Conservation (phyloP, 2,797 vertebrate genomes). For the Gallinago solitaria region DNA sequence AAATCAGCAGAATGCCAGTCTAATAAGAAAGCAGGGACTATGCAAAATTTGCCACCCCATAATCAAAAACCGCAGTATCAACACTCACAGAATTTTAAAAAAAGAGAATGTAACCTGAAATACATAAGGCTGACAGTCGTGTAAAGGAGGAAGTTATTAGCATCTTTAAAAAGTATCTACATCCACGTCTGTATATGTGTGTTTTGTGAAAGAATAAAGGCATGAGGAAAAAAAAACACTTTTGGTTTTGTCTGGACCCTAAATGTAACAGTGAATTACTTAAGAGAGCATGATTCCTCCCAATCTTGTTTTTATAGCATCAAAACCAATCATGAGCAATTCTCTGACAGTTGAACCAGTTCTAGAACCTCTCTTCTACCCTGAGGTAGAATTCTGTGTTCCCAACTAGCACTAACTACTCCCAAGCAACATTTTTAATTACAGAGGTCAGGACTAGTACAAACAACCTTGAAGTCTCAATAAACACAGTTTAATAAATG, state of each 20-base stretch:
- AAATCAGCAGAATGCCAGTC: background rate
- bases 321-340: background rate
- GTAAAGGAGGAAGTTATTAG: background rate
- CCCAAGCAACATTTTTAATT: background rate
- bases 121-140: background rate
- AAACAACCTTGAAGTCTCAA: background rate
- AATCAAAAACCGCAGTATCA: background rate
- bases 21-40: background rate
- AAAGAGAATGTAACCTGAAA: background rate
- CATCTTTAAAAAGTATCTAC: background rate
- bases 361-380: background rate
- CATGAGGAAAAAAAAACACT: background rate
- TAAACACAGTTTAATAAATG: background rate
- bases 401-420: background rate
- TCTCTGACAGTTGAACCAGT: background rate
- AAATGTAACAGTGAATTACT: background rate
- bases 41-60: background rate
- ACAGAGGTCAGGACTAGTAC: background rate
- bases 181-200: too few species aligned
- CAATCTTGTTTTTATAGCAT: background rate
- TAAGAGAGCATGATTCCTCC: background rate
- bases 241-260: background rate
- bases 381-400: background rate
- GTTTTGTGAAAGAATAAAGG: background rate
- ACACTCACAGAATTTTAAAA: background rate